A percentile compares a stretch with the other conserved stretches of the same genome.
Evolutionary conservation across 2,888 invertebrate genomes (phyloP).

Genomic region (Mythimna ferrago): DNA sequence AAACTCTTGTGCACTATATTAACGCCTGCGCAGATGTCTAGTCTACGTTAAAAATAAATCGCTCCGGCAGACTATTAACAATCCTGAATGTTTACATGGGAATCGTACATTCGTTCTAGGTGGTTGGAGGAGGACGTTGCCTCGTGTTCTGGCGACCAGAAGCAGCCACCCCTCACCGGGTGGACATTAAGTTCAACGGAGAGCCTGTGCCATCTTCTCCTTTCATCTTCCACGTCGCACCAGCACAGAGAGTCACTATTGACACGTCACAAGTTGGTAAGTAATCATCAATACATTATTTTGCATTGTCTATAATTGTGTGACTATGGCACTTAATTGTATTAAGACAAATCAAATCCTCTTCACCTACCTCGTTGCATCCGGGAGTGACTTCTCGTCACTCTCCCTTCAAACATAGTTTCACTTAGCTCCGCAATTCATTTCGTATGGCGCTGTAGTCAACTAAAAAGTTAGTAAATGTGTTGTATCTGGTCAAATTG

Average conservation of each 20-base stretch:
- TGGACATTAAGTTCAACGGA: conserved; percentile 98
- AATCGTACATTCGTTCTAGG: conserved; percentile 82
- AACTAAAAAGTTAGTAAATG: neutral
- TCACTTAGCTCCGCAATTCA: neutral
- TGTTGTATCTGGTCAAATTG: neutral
- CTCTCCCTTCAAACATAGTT: neutral
- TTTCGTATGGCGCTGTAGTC: conserved; percentile 13
- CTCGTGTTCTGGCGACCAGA: conserved; percentile 98
- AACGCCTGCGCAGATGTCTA: too few relatives aligned
- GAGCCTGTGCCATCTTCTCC: conserved; percentile 98
- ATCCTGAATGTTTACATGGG: too few relatives aligned
- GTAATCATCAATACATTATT: conserved; percentile 38
- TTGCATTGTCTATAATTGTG: neutral
- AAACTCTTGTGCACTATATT: too few relatives aligned
- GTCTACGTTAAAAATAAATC: too few relatives aligned
- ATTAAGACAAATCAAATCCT: neutral
- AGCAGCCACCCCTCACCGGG: conserved; percentile 96
- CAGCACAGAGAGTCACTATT: conserved; percentile 86
- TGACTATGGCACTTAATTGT: too few relatives aligned
- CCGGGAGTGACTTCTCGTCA: neutral
- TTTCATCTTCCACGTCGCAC: conserved; percentile 94
- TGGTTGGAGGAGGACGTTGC: conserved; percentile 98
- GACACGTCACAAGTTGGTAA: conserved; percentile 87
- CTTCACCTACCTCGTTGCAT: neutral
- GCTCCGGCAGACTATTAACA: too few relatives aligned